phyloP scores from a whole-genome alignment of 2,888 invertebrate genomes.

The Drepanosiphum platanoidis region DNA sequence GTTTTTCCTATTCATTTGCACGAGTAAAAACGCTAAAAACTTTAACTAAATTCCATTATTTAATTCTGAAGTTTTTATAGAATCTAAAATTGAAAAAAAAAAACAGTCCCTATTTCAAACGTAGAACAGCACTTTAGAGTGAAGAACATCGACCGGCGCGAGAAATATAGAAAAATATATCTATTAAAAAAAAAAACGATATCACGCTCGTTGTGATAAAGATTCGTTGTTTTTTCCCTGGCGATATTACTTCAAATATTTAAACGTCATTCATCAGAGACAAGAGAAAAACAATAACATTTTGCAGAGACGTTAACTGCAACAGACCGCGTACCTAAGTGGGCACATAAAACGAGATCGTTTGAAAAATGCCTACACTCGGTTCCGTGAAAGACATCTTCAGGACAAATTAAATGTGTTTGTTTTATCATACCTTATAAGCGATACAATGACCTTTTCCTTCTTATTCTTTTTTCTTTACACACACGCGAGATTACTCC shows the following conservation, averaged over 20 bases:
- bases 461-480: not conserved
- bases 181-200: not conserved
- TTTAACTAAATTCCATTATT: too few species aligned
- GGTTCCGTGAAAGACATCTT: not conserved
- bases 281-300: not conserved
- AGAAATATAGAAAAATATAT: too few species aligned
- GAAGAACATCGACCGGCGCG: too few species aligned
- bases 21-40: too few species aligned
- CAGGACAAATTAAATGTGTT: constrained; percentile 21
- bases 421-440: not conserved
- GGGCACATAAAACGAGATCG: not conserved
- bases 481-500: too few species aligned
- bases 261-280: not conserved
- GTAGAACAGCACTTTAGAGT: not conserved
- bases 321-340: not conserved
- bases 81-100: not conserved
- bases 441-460: constrained; percentile 44
- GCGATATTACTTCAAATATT: not conserved
- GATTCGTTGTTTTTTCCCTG: not conserved
- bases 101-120: not conserved
- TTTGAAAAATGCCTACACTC: not conserved
- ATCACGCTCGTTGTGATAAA: constrained; percentile 1
- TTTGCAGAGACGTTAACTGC: not conserved
- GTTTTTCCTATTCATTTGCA: too few species aligned
- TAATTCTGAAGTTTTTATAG: not conserved